Percentiles rank a stretch among this genome's conserved stretches.
Evolutionary conservation across 2,888 invertebrate genomes (phyloP).

Genomic region (Monopis laevigella): DNA sequence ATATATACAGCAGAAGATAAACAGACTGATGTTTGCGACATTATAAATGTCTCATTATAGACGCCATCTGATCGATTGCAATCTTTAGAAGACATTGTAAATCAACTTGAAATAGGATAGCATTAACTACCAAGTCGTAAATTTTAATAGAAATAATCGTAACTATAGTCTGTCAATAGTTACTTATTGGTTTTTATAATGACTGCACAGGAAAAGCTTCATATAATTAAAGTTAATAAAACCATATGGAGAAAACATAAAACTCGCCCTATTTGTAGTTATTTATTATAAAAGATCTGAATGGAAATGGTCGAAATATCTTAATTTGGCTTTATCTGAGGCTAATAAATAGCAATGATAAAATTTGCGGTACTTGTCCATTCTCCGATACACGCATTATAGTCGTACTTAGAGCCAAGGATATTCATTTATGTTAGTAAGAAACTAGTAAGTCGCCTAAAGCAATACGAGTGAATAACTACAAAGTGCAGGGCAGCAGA

Average conservation of each 20-base stretch:
- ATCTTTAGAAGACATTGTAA: not conserved
- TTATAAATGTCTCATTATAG: slow-evolving; percentile 8
- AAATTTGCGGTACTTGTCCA: slow-evolving; percentile 2
- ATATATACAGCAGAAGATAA: not conserved
- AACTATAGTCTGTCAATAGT: no score
- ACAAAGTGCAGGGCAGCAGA: slow-evolving; percentile 13
- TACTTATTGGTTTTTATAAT: no score
- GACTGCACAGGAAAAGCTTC: no score
- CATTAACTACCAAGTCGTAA: no score
- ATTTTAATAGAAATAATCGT: no score
- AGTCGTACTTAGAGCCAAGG: slow-evolving; percentile 11
- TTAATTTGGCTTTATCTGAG: slow-evolving; percentile 8
- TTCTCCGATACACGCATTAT: slow-evolving; percentile 6
- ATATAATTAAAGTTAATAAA: no score
- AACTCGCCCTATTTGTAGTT: no score
- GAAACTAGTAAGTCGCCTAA: slow-evolving; percentile 30
- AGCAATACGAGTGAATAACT: slow-evolving; percentile 11
- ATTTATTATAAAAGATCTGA: no score
- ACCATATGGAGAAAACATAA: no score
- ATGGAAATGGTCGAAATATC: slow-evolving; percentile 7
- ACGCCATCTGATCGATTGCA: slow-evolving; percentile 6
- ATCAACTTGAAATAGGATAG: not conserved
- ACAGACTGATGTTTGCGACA: slow-evolving; percentile 3
- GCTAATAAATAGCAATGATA: slow-evolving; percentile 10
- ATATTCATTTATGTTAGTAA: slow-evolving; percentile 22